Conservation (phyloP, 2,888 invertebrate genomes). For the Apocheima hispidaria region DNA sequence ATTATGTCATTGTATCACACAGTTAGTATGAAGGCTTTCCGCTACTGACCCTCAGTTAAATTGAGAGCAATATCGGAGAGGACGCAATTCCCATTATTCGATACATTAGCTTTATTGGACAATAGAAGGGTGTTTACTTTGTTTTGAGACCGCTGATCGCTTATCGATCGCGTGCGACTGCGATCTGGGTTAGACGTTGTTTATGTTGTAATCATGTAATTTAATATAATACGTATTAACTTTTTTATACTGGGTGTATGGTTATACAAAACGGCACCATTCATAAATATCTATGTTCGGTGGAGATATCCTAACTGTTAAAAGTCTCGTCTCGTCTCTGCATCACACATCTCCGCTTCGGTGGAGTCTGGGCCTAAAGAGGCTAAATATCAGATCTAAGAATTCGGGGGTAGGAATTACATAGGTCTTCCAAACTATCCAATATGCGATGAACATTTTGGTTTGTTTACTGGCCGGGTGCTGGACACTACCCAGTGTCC, state of each 20-base stretch:
- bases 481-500: conserved; percentile 39
- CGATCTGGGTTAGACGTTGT: conserved; percentile 12
- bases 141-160: conserved; percentile 32
- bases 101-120: conserved; percentile 46
- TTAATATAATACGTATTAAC: too few species aligned
- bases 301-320: too few species aligned
- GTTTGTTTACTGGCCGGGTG: conserved; percentile 16
- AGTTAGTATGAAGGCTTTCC: conserved; percentile 6
- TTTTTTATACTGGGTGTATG: too few species aligned
- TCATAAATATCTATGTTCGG: too few species aligned
- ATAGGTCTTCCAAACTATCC: not conserved
- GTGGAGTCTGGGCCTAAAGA: too few species aligned
- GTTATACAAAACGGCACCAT: too few species aligned
- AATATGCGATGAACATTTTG: not conserved
- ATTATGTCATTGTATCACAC: not conserved
- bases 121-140: conserved; percentile 40
- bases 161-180: conserved; percentile 21
- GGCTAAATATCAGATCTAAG: not conserved
- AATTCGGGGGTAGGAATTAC: too few species aligned
- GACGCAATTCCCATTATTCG: conserved; percentile 40
- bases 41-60: conserved; percentile 32
- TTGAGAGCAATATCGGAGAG: conserved; percentile 38
- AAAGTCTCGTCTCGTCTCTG: too few species aligned
- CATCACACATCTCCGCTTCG: too few species aligned
- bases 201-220: too few species aligned